These are phyloP conservation scores for Cybosia mesomella DNA, from an alignment of 2,888 invertebrate species.

Conservation along the genomic window DNA sequence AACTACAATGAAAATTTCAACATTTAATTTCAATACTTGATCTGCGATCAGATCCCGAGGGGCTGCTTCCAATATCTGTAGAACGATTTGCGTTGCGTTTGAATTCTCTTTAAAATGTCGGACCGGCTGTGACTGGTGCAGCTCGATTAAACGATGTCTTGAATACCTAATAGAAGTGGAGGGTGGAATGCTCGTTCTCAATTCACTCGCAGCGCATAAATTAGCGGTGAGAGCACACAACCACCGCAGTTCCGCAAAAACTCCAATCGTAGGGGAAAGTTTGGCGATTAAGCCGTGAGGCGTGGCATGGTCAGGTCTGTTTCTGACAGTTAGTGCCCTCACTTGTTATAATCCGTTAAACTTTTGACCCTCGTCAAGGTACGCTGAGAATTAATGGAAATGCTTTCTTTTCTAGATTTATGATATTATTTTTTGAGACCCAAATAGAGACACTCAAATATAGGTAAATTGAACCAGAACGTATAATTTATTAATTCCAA, in stretches of 20 bases:
- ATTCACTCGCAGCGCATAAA: conserved; percentile 81
- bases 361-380: conserved; percentile 86
- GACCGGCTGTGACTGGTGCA: conserved; percentile 63
- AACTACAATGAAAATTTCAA: conserved; percentile 54
- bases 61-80: conserved; percentile 66
- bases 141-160: conserved; percentile 82
- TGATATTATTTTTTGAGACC: conserved; percentile 55
- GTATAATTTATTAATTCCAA: not conserved
- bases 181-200: conserved; percentile 69
- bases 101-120: conserved; percentile 72
- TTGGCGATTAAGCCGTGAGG: conserved; percentile 85
- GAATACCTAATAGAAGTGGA: conserved; percentile 80
- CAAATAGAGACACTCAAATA: conserved; percentile 3
- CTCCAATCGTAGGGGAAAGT: conserved; percentile 85
- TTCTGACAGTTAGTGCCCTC: conserved; percentile 85
- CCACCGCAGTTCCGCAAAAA: conserved; percentile 82
- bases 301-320: conserved; percentile 83
- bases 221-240: conserved; percentile 75
- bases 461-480: not conserved
- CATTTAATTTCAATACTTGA: conserved; percentile 60
- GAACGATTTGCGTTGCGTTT: conserved; percentile 67
- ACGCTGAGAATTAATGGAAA: conserved; percentile 80
- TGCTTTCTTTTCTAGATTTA: conserved; percentile 77
- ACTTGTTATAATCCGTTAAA: conserved; percentile 86
- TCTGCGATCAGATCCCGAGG: conserved; percentile 61